Percentiles rank a stretch among this genome's conserved stretches.
Evolutionary conservation across 2,113 vertebrate genomes (phyloP).

Genomic region (Cyphomyrus plagiostoma): DNA sequence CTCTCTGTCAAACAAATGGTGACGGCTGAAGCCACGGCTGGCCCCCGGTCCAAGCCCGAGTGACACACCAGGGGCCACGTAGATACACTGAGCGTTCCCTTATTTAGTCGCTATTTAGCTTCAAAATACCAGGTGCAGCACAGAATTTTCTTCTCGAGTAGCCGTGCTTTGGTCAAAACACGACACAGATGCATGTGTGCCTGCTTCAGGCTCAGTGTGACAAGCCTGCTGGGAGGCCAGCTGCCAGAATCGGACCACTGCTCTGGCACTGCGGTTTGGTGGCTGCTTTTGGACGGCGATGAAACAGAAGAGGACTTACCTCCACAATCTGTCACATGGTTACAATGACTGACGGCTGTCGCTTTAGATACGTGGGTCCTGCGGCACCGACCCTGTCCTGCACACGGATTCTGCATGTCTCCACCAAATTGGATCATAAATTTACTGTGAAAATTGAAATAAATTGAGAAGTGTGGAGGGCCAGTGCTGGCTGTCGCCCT

Average conservation of each 20-base stretch:
- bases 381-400: conserved; percentile 41
- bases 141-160: not conserved
- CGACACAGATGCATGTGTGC: not conserved
- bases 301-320: conserved; percentile 32
- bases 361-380: not conserved
- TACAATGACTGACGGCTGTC: conserved; percentile 37
- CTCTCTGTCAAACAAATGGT: not conserved
- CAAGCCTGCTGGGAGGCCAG: conserved; percentile 21
- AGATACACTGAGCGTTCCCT: not conserved
- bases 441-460: not conserved
- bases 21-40: not conserved
- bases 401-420: conserved; percentile 22
- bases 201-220: not conserved
- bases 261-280: conserved; percentile 34
- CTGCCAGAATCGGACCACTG: conserved; percentile 31
- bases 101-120: not conserved
- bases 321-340: conserved; percentile 22
- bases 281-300: conserved; percentile 49
- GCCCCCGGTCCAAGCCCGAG: not conserved
- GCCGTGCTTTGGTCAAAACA: not conserved
- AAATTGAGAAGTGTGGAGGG: conserved; percentile 15
- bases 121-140: not conserved
- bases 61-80: not conserved
- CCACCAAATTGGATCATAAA: conserved; percentile 61
- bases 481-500: conserved; percentile 27